A percentile compares a stretch with the other conserved stretches of the same genome.
Conservation (phyloP, 2,113 vertebrate species). For the Cromileptes altivelis region DNA sequence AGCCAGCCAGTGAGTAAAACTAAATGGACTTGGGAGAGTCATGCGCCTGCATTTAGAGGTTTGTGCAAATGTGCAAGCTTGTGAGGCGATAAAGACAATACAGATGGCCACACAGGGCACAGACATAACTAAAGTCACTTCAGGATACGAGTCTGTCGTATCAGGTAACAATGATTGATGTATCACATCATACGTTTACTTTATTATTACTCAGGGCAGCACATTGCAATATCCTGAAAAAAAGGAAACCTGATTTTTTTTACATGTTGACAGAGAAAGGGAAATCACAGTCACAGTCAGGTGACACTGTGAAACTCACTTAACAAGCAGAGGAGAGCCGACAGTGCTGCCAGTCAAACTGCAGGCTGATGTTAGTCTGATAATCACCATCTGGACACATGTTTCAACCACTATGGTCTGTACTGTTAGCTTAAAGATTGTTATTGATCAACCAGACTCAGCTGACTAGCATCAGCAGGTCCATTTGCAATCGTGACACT, state of each 20-base stretch:
- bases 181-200: background rate
- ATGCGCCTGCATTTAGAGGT: background rate
- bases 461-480: background rate
- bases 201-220: background rate
- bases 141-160: too few species aligned
- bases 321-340: background rate
- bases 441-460: background rate
- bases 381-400: background rate
- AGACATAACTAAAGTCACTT: background rate
- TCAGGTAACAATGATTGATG: background rate
- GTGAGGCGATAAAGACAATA: constrained; percentile 44
- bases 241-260: background rate
- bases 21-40: background rate
- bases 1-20: constrained; percentile 21
- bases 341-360: background rate
- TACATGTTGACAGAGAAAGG: background rate
- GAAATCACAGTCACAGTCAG: background rate
- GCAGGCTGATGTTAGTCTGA: background rate
- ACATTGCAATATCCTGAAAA: background rate
- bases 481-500: background rate
- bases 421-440: background rate
- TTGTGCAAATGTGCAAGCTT: constrained; percentile 14
- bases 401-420: background rate
- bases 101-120: constrained; percentile 1
- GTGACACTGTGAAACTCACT: background rate